phyloP scores from a whole-genome alignment of 2,797 vertebrate species.

The Rhinella marina region DNA sequence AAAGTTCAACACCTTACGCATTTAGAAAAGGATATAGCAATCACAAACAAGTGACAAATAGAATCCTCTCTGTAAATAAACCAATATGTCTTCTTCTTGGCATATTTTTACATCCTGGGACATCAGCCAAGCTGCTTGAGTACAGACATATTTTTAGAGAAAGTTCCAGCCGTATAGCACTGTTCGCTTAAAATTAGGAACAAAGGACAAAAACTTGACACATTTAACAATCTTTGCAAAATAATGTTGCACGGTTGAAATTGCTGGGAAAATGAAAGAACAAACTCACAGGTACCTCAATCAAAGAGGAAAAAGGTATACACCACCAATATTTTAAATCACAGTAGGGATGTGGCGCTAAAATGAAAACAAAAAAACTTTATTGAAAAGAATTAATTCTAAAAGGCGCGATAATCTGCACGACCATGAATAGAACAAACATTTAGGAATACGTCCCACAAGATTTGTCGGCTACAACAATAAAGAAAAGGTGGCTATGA shows the following conservation, averaged over 20 bases:
- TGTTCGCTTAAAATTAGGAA: constrained; percentile 58
- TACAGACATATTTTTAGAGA: constrained; percentile 57
- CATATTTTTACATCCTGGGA: constrained; percentile 54
- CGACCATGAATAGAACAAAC: too few species aligned
- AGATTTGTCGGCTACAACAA: too few species aligned
- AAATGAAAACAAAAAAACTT: too few species aligned
- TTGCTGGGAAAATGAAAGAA: constrained; percentile 53
- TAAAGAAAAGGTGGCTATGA: too few species aligned
- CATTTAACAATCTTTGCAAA: constrained; percentile 54
- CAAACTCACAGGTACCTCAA: too few species aligned
- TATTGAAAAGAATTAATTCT: too few species aligned
- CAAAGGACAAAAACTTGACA: constrained; percentile 56
- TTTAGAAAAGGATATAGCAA: constrained; percentile 50
- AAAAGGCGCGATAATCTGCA: too few species aligned
- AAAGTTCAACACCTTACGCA: constrained; percentile 39
- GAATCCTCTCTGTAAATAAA: constrained; percentile 51
- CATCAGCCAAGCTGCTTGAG: constrained; percentile 53
- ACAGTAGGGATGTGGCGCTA: too few species aligned
- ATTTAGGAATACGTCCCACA: too few species aligned
- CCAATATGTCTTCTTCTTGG: constrained; percentile 49
- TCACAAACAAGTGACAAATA: constrained; percentile 54
- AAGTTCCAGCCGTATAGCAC: constrained; percentile 38
- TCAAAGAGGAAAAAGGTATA: too few species aligned
- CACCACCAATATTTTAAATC: too few species aligned
- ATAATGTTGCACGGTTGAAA: constrained; percentile 44